Evolutionary conservation across 2,797 vertebrate genomes (phyloP), one percentile per base, ranked within the genome.

Genomic region (Ctenochaetus hawaiiensis): DNA sequence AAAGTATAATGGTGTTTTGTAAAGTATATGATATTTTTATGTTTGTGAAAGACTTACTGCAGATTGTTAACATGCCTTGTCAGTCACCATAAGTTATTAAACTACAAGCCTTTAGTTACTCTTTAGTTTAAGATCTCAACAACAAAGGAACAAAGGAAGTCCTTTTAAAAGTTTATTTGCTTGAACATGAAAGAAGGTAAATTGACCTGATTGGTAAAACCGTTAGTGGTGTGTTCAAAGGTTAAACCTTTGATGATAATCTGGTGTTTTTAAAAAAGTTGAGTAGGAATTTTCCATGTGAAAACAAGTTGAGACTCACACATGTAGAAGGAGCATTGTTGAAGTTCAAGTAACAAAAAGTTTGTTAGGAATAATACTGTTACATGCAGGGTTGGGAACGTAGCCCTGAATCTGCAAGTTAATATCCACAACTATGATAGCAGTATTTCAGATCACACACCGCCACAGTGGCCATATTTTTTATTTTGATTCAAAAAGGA

Each of bases 161-260:
- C 14, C 5, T 6, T 68, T 58, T 17, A 58, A 41, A 54, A 14
- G 34, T 39, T 5, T 60, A 12, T 77, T 65, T 65, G 26, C 57
- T 59, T 60, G 12, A 71, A 61, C 30, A 20, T 12, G 2, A 62
- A 54, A 17, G 9, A 51, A 51, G 20, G 8, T 41, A n/a, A 69
- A 44, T 57, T 22, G 14, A 56, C 37, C 18, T 52, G 37, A 53
- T 53, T 64, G 14, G 39, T 68, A 57, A 58, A 34, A 44, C 53
- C 8, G 13, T 68, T 44, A 22, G 52, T 10, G 2, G 14, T n/a
- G 11, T 51, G 43, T 39, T 39, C 45, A 59, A 45, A 77, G 26
- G 26, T 52, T 53, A 23, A 71, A 45, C 20, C 20, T 53, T 59
- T 77, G 12, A 59, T 58, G 53, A 39, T 37, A 17, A 49, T 8